Percentiles rank a stretch among this genome's conserved stretches.
These are phyloP conservation scores for Spongia lamella DNA, from an alignment of 37 sponge, comb jelly and placozoan species.

Conservation along the genomic window DNA sequence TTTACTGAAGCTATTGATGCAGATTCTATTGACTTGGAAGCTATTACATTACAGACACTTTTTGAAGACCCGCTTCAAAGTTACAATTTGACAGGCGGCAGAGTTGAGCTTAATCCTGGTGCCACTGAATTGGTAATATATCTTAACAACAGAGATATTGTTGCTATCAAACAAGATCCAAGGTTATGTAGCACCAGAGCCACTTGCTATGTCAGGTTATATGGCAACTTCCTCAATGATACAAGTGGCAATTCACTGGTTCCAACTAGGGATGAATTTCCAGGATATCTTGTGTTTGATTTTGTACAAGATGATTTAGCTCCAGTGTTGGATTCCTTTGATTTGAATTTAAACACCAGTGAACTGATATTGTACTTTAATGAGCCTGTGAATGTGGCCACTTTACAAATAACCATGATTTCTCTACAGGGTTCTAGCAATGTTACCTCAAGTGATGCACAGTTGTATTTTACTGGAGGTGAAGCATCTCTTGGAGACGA, in stretches of 20 bases:
- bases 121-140: slow-evolving; percentile 41
- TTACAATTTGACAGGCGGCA: slow-evolving; percentile 73
- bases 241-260: slow-evolving; percentile 63
- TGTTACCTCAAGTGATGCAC: slow-evolving; percentile 11
- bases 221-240: slow-evolving; percentile 59
- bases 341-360: slow-evolving; percentile 39
- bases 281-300: slow-evolving; percentile 69
- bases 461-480: slow-evolving; percentile 56
- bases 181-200: slow-evolving; percentile 70
- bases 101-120: slow-evolving; percentile 6
- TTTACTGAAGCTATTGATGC: slow-evolving; percentile 80
- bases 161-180: slow-evolving; percentile 59
- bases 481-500: slow-evolving; percentile 31
- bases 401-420: slow-evolving; percentile 38
- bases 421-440: slow-evolving; percentile 53
- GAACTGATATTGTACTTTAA: slow-evolving; percentile 45
- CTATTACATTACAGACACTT: slow-evolving; percentile 64
- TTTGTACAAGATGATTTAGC: slow-evolving; percentile 67
- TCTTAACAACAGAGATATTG: slow-evolving; percentile 54
- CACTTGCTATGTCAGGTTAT: slow-evolving; percentile 73
- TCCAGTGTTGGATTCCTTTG: slow-evolving; percentile 65
- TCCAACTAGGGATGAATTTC: slow-evolving; percentile 33
- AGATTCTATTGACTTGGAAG: slow-evolving; percentile 33
- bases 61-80: slow-evolving; percentile 74
- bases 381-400: slow-evolving; percentile 46